These are phyloP conservation scores for Temnothorax unifasciatus DNA, from an alignment of 2,888 invertebrate species.

Conservation along the genomic window DNA sequence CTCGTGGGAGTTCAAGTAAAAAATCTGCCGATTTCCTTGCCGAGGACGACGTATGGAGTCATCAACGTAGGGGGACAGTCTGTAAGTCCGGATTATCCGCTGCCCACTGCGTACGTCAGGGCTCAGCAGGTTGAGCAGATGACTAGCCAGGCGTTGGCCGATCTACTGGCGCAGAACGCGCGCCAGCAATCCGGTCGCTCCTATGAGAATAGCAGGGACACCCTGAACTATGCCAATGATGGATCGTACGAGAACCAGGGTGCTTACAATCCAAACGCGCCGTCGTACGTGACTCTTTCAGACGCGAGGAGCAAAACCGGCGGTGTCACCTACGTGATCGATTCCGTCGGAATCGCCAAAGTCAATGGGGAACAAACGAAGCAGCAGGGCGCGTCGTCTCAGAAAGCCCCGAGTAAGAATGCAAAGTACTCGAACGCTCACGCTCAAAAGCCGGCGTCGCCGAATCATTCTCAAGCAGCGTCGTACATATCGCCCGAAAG, in stretches of 20 bases:
- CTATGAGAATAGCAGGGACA: constrained; percentile 59
- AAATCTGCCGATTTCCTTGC: constrained; percentile 57
- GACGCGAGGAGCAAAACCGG: constrained; percentile 77
- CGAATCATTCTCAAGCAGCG: constrained; percentile 61
- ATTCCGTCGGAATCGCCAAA: constrained; percentile 72
- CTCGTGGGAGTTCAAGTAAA: constrained; percentile 75
- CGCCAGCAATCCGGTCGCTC: constrained; percentile 56
- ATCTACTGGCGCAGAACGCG: constrained; percentile 78
- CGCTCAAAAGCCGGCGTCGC: constrained; percentile 75
- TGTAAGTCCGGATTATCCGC: constrained; percentile 75
- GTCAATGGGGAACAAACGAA: constrained; percentile 66
- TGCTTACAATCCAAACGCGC: constrained; percentile 63
- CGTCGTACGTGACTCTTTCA: constrained; percentile 60
- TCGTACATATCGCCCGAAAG: constrained; percentile 76
- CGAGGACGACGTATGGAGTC: constrained; percentile 79
- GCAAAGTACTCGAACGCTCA: constrained; percentile 72
- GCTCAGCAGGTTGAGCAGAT: constrained; percentile 81
- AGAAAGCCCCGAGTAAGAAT: constrained; percentile 65
- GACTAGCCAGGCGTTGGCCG: constrained; percentile 80
- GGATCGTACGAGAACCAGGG: constrained; percentile 59
- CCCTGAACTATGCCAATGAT: constrained; percentile 26
- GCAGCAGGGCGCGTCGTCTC: constrained; percentile 54
- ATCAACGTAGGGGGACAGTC: constrained; percentile 80
- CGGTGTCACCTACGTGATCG: constrained; percentile 80
- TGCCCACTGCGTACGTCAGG: constrained; percentile 76